Conservation (phyloP, 1,140 invertebrate genomes). For the Bombus affinis region DNA sequence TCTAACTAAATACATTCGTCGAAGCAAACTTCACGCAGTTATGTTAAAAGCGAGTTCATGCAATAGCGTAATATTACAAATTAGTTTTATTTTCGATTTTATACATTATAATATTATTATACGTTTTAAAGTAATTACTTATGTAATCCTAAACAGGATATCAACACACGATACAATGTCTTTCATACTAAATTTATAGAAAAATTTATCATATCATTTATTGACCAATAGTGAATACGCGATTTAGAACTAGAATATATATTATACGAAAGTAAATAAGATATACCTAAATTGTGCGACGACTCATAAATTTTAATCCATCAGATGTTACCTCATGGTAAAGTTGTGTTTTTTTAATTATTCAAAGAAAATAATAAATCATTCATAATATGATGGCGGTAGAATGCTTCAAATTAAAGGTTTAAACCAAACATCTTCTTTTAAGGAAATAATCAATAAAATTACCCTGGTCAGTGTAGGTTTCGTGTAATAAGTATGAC, state of each 20-base stretch:
- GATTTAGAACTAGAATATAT: background rate
- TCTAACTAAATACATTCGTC: too few species aligned
- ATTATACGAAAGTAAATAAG: background rate
- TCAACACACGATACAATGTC: background rate
- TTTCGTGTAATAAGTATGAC: conserved; percentile 5
- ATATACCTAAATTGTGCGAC: background rate
- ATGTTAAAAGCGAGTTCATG: too few species aligned
- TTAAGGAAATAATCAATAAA: conserved; percentile 47
- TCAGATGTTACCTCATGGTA: conserved; percentile 6
- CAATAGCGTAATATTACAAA: too few species aligned
- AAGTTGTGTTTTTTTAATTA: conserved; percentile 1
- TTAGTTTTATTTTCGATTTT: background rate
- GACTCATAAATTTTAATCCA: background rate
- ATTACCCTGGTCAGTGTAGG: conserved; percentile 8
- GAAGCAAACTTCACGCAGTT: too few species aligned
- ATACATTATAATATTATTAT: background rate
- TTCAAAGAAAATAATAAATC: conserved; percentile 9
- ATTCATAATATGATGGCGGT: conserved; percentile 17
- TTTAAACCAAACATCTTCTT: background rate
- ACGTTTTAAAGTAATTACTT: background rate
- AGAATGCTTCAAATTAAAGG: conserved; percentile 26
- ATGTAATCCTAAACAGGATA: background rate
- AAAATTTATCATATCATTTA: background rate
- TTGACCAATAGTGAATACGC: background rate
- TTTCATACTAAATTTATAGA: background rate